A percentile compares a stretch with the other conserved stretches of the same genome.
These are phyloP conservation scores for Mesocricetus auratus DNA, from an alignment of 2,113 vertebrate species.

Conservation along the genomic window DNA sequence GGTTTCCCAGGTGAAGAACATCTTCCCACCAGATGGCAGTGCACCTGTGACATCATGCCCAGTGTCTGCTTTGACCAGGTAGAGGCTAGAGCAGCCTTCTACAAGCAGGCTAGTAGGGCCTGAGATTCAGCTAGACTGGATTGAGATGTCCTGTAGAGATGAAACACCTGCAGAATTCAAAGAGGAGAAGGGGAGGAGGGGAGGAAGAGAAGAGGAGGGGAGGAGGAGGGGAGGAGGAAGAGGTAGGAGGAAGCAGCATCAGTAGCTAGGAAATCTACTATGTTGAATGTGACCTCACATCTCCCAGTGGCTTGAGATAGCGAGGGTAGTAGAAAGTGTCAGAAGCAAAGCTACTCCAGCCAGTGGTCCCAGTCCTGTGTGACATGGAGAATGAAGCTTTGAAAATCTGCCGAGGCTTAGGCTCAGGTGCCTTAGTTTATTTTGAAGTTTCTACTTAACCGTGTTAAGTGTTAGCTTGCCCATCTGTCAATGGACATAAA, in stretches of 20 bases:
- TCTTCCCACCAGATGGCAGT: slow-evolving; percentile 67
- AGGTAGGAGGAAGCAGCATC: too few species aligned
- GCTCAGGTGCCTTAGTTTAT: neutral
- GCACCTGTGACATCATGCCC: accelerated
- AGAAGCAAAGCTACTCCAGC: neutral
- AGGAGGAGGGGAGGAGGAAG: neutral
- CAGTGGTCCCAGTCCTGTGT: neutral
- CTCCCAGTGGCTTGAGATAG: neutral
- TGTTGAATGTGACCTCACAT: neutral
- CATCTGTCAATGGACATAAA: neutral
- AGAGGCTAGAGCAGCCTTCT: accelerated
- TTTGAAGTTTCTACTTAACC: neutral
- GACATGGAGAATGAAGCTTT: accelerated
- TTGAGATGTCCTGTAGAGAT: accelerated
- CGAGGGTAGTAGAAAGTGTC: accelerated
- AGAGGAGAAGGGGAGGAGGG: neutral
- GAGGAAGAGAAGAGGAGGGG: neutral
- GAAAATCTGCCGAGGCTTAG: neutral
- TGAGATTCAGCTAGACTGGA: neutral
- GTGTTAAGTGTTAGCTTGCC: neutral
- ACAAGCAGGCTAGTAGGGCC: neutral
- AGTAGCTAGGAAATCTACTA: neutral
- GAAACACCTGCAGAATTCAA: neutral
- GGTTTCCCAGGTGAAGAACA: neutral
- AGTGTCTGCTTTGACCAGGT: accelerated